Percentiles rank a stretch among this genome's conserved stretches.
phyloP scores from a whole-genome alignment of 2,888 invertebrate genomes.

The Stenurella melanura region DNA sequence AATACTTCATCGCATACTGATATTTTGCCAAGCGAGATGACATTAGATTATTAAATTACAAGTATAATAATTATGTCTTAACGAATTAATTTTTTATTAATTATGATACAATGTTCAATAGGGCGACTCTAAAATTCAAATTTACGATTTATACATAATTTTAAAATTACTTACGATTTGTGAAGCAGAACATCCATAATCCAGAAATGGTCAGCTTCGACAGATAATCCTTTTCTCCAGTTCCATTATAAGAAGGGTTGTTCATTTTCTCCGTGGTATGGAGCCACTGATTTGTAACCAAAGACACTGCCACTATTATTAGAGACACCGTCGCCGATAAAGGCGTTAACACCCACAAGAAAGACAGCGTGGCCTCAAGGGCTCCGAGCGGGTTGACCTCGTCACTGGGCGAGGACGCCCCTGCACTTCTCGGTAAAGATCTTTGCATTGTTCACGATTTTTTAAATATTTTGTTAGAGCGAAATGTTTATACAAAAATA shows the following conservation, averaged over 20 bases:
- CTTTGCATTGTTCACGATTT: conserved; percentile 63
- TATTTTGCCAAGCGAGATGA: no score
- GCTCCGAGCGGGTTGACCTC: conserved; percentile 67
- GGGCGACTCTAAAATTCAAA: no score
- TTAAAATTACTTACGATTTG: conserved; percentile 81
- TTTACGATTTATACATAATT: no score
- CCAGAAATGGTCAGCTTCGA: conserved; percentile 88
- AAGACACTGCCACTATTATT: conserved; percentile 82
- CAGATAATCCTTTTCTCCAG: conserved; percentile 81
- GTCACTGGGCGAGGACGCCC: conserved; percentile 61
- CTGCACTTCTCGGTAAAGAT: conserved; percentile 62
- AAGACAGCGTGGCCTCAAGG: conserved; percentile 78
- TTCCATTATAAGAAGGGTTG: conserved; percentile 85
- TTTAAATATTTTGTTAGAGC: not conserved
- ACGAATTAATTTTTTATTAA: no score
- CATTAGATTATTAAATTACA: no score
- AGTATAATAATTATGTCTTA: no score
- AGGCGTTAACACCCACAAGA: conserved; percentile 79
- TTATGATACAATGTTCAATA: no score
- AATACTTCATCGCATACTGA: no score
- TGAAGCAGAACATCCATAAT: conserved; percentile 86
- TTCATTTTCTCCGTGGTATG: conserved; percentile 90
- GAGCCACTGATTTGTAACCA: conserved; percentile 89
- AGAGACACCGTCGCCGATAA: conserved; percentile 83
- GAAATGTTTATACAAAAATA: not conserved